A percentile compares a stretch with the other conserved stretches of the same genome.
Conservation (phyloP, 2,797 vertebrate species). For the Vespertilio murinus region DNA sequence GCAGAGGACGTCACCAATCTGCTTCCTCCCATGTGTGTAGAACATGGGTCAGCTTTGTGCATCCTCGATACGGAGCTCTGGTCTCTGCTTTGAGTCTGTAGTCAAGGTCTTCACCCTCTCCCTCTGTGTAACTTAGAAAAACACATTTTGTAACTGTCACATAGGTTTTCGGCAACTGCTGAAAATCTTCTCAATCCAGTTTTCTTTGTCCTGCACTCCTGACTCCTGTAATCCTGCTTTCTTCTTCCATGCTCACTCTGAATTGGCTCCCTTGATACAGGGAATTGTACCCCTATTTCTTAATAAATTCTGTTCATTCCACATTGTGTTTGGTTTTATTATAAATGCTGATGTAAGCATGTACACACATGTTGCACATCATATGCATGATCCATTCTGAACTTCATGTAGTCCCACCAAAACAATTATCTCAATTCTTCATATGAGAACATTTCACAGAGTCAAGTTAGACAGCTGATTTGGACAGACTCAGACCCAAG, state of each 20-base stretch:
- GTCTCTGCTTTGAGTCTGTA: background rate
- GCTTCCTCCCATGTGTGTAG: fast-evolving
- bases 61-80: fast-evolving
- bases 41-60: fast-evolving
- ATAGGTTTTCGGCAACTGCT: background rate
- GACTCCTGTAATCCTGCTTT: background rate
- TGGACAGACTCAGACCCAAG: background rate
- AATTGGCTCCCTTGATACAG: background rate
- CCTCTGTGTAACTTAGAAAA: no score
- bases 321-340: background rate
- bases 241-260: background rate
- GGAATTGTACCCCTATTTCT: background rate
- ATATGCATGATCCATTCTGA: background rate
- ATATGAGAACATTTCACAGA: background rate
- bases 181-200: no score
- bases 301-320: background rate
- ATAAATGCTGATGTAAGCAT: background rate
- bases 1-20: background rate
- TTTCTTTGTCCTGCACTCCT: no score
- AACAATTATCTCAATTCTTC: background rate
- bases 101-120: no score
- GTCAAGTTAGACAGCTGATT: background rate
- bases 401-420: background rate
- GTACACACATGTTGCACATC: no score
- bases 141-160: no score